Base-by-base conservation (phyloP, 30 jellyfish, hydroid and myxozoan genomes). In the Hydractinia symbiolongicarpus region DNA sequence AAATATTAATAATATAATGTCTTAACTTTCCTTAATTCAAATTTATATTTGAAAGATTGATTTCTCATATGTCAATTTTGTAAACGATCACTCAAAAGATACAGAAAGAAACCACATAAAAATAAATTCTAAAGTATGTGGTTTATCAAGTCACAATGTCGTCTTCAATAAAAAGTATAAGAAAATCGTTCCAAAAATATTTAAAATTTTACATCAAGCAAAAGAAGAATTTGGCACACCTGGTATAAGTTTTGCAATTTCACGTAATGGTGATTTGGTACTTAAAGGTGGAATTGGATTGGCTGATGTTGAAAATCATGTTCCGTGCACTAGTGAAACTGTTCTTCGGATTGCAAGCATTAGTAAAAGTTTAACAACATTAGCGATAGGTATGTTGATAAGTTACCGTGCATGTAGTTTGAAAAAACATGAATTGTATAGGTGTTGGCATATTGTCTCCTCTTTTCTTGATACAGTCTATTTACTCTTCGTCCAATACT, bases 321-420 rank as follows among this genome's bases (percentile, higher is more conserved):
- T 74, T 4, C 52, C 50, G 20, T 80, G 90, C 50, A 73, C 81
- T 13, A 58, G 53, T 7, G 77, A 67, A 6, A 79, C 90, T 4
- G n/a, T 70, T 14, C 75, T 86, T 87, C 64, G 95, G 55, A 81
- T 86, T 30, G 95, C 95, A 17, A 86, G 95, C 90, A 86, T 86
- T 6, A 86, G 95, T 87, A 86, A 86, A 60, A 88, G 89, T 6
- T 54, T 86, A 78, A 86, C 95, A 8, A 73, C 95, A 14, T 54
- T 86, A 55, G 95, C 88, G 13, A 6, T 86, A n/a, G 95, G 95
- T 86, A 58, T 58, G 69, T 17, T 58, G 69, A 13, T 11, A 11
- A 17, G 69, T 58, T 58, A 11, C 19, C 1, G 19, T 58, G 15
- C 17, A 13, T 0, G 69, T 58, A 58, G 17, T 58, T 17, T 58